Base-by-base conservation (phyloP, 2,888 invertebrate genomes). In the Agrotis clavis region DNA sequence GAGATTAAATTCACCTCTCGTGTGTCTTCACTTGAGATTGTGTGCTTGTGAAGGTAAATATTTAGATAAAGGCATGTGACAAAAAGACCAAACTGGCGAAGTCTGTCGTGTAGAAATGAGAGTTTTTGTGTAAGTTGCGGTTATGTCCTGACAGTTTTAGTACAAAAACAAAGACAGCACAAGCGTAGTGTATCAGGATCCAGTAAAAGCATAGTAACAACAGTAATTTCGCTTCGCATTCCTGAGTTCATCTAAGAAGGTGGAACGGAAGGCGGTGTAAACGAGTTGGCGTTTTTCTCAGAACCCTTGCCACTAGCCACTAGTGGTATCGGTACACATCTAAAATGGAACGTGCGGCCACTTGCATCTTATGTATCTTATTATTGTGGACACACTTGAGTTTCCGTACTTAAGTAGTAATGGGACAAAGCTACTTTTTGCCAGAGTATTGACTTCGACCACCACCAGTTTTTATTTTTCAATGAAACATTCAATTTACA, bases 1-100 rank as follows among this genome's bases (percentile, higher is more conserved):
- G 87, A 92, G 89, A 92, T 92, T 92, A 92, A 91, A 91, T 90
- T 90, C 86, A 89, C 88, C 87, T 86, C 75, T 78, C 48, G 57
- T 77, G 56, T 74, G 73, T 74, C 75, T 78, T 73, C 61, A 71
- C 73, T 67, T 54, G 53, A 77, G 61, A 72, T 68, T 79, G 70
- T 61, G 71, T 72, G 67, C 65, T 77, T 75, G 66, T 69, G 65
- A 77, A 71, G 69, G 73, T 70, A 82, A 56, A 73, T 77, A 71
- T 73, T 67, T 74, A 67, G 82, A 69, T 78, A 67, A 64, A 81
- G 48, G 48, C 25, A 66, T 73, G 61, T 67, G 68, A 47, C 54
- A 64, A 57, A 69, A 74, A 82, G 60, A 68, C 62, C 59, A 65
- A 68, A 67, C 65, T 51, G 67, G 54, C 75, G 7, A 69, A 64